Evolutionary conservation across 2,113 vertebrate species (phyloP).

Genomic region (Apteryx mantelli): DNA sequence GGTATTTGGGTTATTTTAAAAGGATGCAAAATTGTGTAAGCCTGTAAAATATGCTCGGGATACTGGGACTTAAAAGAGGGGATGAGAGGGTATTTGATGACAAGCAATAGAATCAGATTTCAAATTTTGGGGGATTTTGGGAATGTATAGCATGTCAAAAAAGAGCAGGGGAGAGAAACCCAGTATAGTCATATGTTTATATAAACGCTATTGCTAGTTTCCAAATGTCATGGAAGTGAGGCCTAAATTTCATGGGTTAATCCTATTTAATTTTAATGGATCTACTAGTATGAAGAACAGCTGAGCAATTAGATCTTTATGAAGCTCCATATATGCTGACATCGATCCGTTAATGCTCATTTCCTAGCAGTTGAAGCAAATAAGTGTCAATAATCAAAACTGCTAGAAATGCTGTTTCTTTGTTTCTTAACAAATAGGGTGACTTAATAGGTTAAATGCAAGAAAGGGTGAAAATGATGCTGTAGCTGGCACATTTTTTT

Average conservation of each 20-base stretch:
- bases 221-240: background rate
- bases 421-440: background rate
- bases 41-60: background rate
- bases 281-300: constrained; percentile 1
- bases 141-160: background rate
- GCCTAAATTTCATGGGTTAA: background rate
- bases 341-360: background rate
- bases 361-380: background rate
- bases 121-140: background rate
- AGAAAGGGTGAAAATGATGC: background rate
- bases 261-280: constrained; percentile 12
- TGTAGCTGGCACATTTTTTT: background rate
- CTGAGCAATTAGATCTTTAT: constrained; percentile 34
- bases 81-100: background rate
- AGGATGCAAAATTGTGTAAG: background rate
- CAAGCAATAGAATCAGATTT: background rate
- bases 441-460: background rate
- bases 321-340: background rate
- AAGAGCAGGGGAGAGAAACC: background rate
- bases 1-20: background rate
- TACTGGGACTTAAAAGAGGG: background rate
- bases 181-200: background rate
- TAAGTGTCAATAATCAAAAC: background rate
- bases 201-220: background rate
- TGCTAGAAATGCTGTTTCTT: background rate